Conservation (phyloP, 2,797 vertebrate species). For the Netta rufina region DNA sequence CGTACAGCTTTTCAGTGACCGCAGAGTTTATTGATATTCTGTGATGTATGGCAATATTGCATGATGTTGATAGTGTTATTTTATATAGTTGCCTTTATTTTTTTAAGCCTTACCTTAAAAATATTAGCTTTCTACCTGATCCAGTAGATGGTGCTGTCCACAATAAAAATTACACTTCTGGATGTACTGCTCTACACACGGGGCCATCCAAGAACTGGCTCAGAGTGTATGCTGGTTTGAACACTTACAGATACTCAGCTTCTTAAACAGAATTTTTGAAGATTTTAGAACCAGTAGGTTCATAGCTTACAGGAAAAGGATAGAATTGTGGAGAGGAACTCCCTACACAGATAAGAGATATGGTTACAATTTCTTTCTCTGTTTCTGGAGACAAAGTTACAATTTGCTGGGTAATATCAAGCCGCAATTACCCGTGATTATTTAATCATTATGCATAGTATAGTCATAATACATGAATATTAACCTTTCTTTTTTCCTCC, state of each 20-base stretch:
- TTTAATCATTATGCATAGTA: neutral
- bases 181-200: neutral
- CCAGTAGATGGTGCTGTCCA: slow-evolving; percentile 66
- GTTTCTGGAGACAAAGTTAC: neutral
- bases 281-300: neutral
- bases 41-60: neutral
- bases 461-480: too few species aligned
- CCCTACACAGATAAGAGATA: neutral
- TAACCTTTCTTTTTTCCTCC: neutral
- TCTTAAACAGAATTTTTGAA: neutral
- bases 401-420: neutral
- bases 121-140: neutral
- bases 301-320: neutral
- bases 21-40: neutral
- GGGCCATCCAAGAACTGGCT: neutral
- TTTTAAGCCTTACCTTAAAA: neutral
- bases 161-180: neutral
- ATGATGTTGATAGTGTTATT: neutral
- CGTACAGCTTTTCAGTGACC: neutral
- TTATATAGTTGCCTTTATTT: neutral
- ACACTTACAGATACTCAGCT: neutral
- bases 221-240: neutral
- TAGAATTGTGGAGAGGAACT: neutral
- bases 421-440: neutral
- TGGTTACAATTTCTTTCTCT: neutral